Evolutionary conservation across 2,797 vertebrate species (phyloP).

Genomic region (Enteromius unitaeniatus): DNA sequence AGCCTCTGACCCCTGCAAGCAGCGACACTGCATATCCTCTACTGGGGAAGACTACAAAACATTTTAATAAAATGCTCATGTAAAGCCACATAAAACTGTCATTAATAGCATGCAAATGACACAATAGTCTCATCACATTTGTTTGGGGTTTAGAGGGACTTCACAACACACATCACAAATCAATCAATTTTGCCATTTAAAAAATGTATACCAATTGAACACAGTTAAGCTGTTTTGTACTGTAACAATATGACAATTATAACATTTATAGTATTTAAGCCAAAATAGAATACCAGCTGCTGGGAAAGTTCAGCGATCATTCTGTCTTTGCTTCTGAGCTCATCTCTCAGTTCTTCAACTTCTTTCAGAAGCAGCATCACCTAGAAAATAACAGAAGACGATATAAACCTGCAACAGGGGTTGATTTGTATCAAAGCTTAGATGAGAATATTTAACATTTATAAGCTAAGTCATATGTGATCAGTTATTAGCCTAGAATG

Average conservation of each 20-base stretch:
- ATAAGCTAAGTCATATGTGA: not conserved
- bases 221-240: not conserved
- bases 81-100: no score
- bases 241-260: not conserved
- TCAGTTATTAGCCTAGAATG: not conserved
- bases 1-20: slow-evolving; percentile 68
- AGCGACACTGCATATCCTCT: slow-evolving; percentile 80
- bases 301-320: slow-evolving; percentile 87
- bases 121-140: not conserved
- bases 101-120: not conserved
- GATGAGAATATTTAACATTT: not conserved
- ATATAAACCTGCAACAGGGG: not conserved
- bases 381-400: slow-evolving; percentile 66
- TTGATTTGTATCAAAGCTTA: not conserved
- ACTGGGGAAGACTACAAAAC: slow-evolving; percentile 63
- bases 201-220: not conserved
- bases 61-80: not conserved
- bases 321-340: slow-evolving; percentile 87
- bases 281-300: slow-evolving; percentile 75
- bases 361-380: slow-evolving; percentile 87
- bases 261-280: not conserved
- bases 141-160: not conserved
- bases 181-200: not conserved
- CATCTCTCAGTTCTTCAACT: slow-evolving; percentile 88
- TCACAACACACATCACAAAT: not conserved